phyloP scores from a whole-genome alignment of 92 coral and sea anemone species.

The Phymanthus crucifer region DNA sequence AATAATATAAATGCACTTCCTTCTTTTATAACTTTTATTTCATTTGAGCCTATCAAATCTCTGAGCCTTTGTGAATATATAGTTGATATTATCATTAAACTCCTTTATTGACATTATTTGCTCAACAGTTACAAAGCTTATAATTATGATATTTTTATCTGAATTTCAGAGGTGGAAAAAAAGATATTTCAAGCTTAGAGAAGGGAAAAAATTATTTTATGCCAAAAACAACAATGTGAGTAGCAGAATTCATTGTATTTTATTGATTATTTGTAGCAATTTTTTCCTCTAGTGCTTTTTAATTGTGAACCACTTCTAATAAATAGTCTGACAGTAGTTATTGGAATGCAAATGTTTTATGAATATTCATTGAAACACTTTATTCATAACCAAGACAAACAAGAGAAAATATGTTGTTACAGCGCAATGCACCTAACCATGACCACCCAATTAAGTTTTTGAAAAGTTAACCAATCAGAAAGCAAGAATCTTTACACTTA shows the following conservation, averaged over 20 bases:
- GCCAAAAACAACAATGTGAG: conserved; percentile 89
- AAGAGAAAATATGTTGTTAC: background rate
- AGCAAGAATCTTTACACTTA: too few species aligned
- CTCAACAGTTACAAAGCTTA: background rate
- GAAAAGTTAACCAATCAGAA: too few species aligned
- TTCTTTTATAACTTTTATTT: background rate
- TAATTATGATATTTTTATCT: background rate
- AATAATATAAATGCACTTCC: background rate
- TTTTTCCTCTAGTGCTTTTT: background rate
- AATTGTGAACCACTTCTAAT: background rate
- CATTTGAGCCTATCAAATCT: background rate
- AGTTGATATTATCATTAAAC: background rate
- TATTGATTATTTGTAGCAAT: background rate
- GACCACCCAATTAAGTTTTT: too few species aligned
- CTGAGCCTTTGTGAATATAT: background rate
- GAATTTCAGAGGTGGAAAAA: conserved; percentile 90
- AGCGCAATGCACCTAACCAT: too few species aligned
- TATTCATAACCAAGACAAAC: background rate
- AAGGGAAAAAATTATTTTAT: conserved; percentile 89
- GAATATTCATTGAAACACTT: background rate
- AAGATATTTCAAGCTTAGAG: conserved; percentile 88
- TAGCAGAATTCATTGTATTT: background rate
- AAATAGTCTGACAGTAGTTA: background rate
- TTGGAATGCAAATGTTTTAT: background rate
- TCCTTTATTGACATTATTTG: background rate